These are phyloP conservation scores for Charadrius vociferus DNA, from an alignment of 2,113 vertebrate species.

Conservation along the genomic window DNA sequence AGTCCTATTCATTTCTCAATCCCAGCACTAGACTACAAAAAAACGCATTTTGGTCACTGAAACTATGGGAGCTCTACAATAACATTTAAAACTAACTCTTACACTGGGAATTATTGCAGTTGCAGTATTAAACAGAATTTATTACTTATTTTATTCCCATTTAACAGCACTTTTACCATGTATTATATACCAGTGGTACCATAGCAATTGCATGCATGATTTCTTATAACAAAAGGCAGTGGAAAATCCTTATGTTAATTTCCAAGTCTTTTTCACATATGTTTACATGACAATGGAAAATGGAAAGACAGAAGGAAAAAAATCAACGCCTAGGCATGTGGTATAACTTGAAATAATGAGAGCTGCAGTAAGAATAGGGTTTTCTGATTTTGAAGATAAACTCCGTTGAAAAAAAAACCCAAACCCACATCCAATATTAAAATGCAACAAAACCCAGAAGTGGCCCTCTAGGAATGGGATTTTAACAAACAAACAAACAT, in stretches of 20 bases:
- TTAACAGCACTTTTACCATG: neutral
- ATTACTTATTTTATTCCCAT: neutral
- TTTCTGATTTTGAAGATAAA: neutral
- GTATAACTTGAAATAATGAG: neutral
- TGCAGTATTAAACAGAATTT: neutral
- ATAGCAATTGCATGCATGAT: neutral
- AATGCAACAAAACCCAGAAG: neutral
- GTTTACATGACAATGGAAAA: neutral
- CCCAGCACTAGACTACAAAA: neutral
- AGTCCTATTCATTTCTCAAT: neutral
- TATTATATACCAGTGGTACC: neutral
- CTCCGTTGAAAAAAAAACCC: neutral
- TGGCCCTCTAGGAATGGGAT: accelerated
- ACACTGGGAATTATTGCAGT: neutral
- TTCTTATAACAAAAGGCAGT: neutral
- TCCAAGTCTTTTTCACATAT: neutral
- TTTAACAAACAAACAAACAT: neutral
- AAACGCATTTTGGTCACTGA: neutral
- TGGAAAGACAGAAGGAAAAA: neutral
- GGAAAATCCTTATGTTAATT: neutral
- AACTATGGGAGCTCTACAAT: neutral
- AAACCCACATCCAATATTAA: neutral
- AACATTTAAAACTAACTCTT: neutral
- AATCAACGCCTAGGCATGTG: neutral
- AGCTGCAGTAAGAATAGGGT: neutral